Evolutionary conservation across 92 coral and sea anemone genomes (phyloP).

Genomic region (Plumapathes pennacea): DNA sequence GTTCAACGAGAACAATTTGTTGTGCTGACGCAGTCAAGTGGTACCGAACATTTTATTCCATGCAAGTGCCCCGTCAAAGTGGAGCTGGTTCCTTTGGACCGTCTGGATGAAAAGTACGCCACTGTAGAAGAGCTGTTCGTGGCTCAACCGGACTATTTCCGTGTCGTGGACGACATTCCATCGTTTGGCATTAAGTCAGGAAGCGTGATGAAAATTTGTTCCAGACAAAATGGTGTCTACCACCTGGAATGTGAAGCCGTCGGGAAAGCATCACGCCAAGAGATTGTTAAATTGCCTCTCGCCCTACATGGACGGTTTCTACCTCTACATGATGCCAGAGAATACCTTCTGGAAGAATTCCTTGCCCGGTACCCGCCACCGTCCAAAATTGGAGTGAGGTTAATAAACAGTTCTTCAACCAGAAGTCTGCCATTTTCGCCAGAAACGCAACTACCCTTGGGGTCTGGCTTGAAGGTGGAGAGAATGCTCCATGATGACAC

Average conservation of each 20-base stretch:
- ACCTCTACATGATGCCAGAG: conserved; percentile 42
- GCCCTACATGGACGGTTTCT: conserved; percentile 49
- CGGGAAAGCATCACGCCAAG: neutral
- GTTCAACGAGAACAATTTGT: conserved; percentile 25
- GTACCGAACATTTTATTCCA: conserved; percentile 26
- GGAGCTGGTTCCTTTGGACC: conserved; percentile 23
- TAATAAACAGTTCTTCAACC: too few species aligned
- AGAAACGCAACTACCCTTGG: too few species aligned
- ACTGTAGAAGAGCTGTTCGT: conserved; percentile 30
- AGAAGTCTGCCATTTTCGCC: too few species aligned
- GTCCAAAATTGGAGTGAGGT: conserved; percentile 38
- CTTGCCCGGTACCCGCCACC: conserved; percentile 22
- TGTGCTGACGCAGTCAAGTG: conserved; percentile 8
- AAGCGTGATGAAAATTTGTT: conserved; percentile 21
- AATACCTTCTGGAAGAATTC: conserved; percentile 42
- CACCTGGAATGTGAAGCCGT: conserved; percentile 23
- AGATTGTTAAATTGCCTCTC: conserved; percentile 25
- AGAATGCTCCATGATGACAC: too few species aligned
- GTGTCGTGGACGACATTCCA: conserved; percentile 44
- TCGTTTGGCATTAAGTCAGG: conserved; percentile 33
- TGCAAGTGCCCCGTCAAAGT: conserved; percentile 35
- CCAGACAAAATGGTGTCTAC: conserved; percentile 13
- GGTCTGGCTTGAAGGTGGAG: too few species aligned
- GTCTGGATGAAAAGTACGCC: conserved; percentile 1
- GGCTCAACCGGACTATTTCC: conserved; percentile 35